Base-by-base conservation (phyloP, 2,113 vertebrate genomes). In the Coptodon rendalli region DNA sequence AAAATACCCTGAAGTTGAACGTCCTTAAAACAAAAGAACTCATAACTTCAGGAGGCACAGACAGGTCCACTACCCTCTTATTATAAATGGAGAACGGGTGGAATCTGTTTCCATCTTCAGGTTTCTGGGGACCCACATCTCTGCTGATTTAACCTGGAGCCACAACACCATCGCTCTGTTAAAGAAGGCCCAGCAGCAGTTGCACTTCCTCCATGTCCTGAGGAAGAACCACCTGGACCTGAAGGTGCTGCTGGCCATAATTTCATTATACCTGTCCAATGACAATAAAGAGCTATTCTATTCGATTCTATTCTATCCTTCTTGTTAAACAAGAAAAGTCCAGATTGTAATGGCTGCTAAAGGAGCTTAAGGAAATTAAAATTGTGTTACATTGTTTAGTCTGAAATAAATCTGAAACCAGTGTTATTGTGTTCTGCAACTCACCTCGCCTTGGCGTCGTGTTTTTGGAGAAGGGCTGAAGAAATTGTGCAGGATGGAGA, bases 401-500 rank as follows among this genome's bases (percentile, higher is more conserved):
- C 40, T 29, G 24, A 19, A 76, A 11, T 48, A 29, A 31, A 29
- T 76, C 40, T 2, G 24, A 76, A 29, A 9, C 24, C 14, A 76
- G 6, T 48, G 24, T 29, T 0, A 7, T n/a, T 66, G 59, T 66
- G 61, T 1, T 0, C 45, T 2, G 12, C 5, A 48, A 40, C 94
- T 95, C 68, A 99, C 99, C 98, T 99, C 97, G 29, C 98, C 98
- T 57, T 99, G 99, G 17, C 98, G 97, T 6, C 99, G 96, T 0
- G 96, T 97, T 95, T 98, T 99, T 7, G 99, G 99, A 12, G 99
- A 98, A 0, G 97, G 97, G 31, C 98, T 99, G 95, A 99, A 99
- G 92, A 99, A 99, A 84, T 98, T 99, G 94, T 99, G 98, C 87
- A 99, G 94, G 80, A 99, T 97, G 1, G 99, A 99, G 27, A 99